These are phyloP conservation scores for Salminus brasiliensis DNA, from an alignment of 2,113 vertebrate genomes.

Conservation along the genomic window DNA sequence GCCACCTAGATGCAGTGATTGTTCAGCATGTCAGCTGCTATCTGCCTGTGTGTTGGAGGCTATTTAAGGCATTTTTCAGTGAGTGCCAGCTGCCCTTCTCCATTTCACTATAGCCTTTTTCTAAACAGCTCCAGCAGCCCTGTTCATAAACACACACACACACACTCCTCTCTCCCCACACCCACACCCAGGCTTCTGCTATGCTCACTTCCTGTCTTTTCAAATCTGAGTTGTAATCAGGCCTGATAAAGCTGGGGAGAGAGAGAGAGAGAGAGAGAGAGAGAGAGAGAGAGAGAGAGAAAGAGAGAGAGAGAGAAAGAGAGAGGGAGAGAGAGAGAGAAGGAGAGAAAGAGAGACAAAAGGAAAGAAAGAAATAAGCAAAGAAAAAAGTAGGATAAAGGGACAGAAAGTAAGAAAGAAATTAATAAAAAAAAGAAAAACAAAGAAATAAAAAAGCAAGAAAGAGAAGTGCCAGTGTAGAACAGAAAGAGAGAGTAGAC, in stretches of 20 bases:
- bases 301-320: not conserved
- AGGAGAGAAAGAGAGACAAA: not conserved
- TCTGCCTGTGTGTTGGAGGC: slow-evolving; percentile 47
- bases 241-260: slow-evolving; percentile 34
- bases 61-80: slow-evolving; percentile 53
- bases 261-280: not conserved
- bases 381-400: slow-evolving; percentile 5
- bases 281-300: not conserved
- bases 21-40: slow-evolving; percentile 57
- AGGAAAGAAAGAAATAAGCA: not conserved
- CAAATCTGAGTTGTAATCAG: slow-evolving; percentile 40
- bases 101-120: not conserved
- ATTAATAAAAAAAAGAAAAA: not conserved
- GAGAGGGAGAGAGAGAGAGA: not conserved
- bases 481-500: slow-evolving; percentile 14
- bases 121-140: slow-evolving; percentile 2
- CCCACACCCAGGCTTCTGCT: slow-evolving; percentile 7
- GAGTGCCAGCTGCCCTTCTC: slow-evolving; percentile 46
- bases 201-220: slow-evolving; percentile 39
- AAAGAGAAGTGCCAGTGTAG: not conserved
- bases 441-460: too few relatives aligned
- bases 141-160: slow-evolving; percentile 9
- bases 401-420: not conserved
- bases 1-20: slow-evolving; percentile 58
- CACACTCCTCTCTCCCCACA: slow-evolving; percentile 11